Conservation (phyloP, 2,113 vertebrate species). For the Phocoena sinus region DNA sequence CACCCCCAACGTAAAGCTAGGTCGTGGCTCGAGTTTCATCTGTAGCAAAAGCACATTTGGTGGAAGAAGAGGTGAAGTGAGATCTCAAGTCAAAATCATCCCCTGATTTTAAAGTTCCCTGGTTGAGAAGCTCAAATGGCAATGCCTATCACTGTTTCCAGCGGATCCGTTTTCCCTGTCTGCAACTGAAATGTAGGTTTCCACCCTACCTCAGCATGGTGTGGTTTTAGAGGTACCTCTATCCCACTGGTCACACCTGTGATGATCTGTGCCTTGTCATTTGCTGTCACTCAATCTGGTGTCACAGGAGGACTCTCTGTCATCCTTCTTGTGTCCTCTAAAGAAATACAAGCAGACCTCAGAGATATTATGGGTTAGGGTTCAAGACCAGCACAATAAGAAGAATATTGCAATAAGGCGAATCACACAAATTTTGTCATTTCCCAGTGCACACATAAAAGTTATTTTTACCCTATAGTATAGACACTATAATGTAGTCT, state of each 20-base stretch:
- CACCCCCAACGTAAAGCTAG: rapidly evolving
- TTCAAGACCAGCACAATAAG: not conserved
- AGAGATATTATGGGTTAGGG: not conserved
- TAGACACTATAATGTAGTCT: not conserved
- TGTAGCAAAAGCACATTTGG: not conserved
- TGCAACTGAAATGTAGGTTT: rapidly evolving
- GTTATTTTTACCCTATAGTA: not conserved
- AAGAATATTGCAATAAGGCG: not conserved
- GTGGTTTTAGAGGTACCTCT: too few species aligned
- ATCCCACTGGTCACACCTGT: not conserved
- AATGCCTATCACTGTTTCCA: not conserved
- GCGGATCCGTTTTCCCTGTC: not conserved
- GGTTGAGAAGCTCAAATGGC: not conserved
- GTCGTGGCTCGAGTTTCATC: rapidly evolving
- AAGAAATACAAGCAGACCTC: not conserved
- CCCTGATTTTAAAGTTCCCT: not conserved
- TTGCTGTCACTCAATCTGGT: not conserved
- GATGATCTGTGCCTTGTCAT: not conserved
- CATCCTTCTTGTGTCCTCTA: not conserved
- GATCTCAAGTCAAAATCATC: not conserved
- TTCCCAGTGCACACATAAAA: not conserved
- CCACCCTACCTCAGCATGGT: rapidly evolving
- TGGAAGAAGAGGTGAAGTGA: not conserved
- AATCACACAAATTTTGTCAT: not conserved
- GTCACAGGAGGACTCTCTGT: not conserved